Evolutionary conservation across 2,888 invertebrate species (phyloP), one percentile per base, ranked within the genome.

Genomic region (Nemotelus nigrinus): DNA sequence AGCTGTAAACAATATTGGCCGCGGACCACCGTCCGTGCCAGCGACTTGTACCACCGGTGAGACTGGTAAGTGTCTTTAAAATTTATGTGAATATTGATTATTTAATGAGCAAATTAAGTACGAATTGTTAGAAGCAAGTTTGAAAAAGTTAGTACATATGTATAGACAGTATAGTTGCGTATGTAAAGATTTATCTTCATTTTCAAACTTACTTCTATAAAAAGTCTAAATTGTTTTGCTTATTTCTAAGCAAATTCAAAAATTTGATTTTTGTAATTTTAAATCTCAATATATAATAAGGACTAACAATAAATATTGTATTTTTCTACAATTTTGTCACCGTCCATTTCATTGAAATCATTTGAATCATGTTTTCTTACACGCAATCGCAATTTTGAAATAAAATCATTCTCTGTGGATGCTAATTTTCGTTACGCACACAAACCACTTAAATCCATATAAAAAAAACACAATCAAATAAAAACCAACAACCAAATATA

Each of bases 41-140:
- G 94, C 94, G 64, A 93, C 95, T 84, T 94, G 97, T 84, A 97
- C 97, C 81, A 99, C 99, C 44, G 97, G 96, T 84, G 98, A 98
- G 91, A 95, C 97, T 90, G 96, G 97, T 98, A 92, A 89, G 90
- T 88, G 85, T 50, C 58, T 41, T 72, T 71, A 64, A 43, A 65
- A 25, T 25, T 25, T 25, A 25, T 25, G 25, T 25, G 25, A 25
- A 25, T 25, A 25, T 25, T 25, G 25, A 25, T 25, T 25, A 25
- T 25, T 25, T 25, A 25, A 25, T 25, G 25, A 25, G 25, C 25
- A 25, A 25, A 25, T 25, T 25, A 25, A 25, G 25, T 25, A 25
- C 25, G 25, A 25, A 25, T 25, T 1, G 25, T 65, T 65, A 8
- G 8, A 45, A 25, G 65, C 65, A 65, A 63, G 5, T 43, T 39